Evolutionary conservation across 1,140 invertebrate species (phyloP), one percentile per base, ranked within the genome.

Genomic region (Lepidurus arcticus): DNA sequence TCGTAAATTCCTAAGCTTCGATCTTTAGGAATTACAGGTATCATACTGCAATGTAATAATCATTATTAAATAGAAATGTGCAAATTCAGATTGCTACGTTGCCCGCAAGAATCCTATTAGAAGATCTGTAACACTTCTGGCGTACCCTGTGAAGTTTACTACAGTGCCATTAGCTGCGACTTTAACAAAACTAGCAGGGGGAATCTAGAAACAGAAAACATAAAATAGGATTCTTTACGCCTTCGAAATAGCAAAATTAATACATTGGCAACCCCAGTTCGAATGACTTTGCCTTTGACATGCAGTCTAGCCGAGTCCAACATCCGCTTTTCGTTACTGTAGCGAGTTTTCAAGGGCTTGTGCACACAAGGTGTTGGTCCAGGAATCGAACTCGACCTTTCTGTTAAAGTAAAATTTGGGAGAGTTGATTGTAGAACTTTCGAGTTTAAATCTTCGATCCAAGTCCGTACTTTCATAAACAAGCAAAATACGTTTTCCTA

Each of bases 1-100:
- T 65, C 13, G 13, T 65, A 16, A 13, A 65, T 7, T 65, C 53
- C 53, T 11, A 65, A 21, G 7, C 16, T 7, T n/a, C 53, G 53
- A 65, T 65, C 53, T 65, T 65, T 65, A 13, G 53, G 53, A 65
- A 7, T 65, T 65, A 65, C 53, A 65, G 53, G 53, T 65, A 65
- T 65, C 53, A 65, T 65, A n/a, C 53, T 65, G 13, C 8, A 65
- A 65, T n/a, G 16, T 5, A 65, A 65, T 21, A 16, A 4, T 4
- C 1, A 65, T 65, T 9, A 65, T n/a, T 65, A 7, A 7, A 65
- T n/a, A 7, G 0, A 65, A 13, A 65, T 65, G 7, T 21, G 9
- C 16, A 16, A 47, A 11, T 3, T 10, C 45, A 47, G 16, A 11
- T 65, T 65, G 16, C 8, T 65, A 16, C 53, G 53, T 65, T 16